Evolutionary conservation across 2,888 invertebrate species (phyloP), one percentile per base, ranked within the genome.

Genomic region (Drosophila prostipennis): DNA sequence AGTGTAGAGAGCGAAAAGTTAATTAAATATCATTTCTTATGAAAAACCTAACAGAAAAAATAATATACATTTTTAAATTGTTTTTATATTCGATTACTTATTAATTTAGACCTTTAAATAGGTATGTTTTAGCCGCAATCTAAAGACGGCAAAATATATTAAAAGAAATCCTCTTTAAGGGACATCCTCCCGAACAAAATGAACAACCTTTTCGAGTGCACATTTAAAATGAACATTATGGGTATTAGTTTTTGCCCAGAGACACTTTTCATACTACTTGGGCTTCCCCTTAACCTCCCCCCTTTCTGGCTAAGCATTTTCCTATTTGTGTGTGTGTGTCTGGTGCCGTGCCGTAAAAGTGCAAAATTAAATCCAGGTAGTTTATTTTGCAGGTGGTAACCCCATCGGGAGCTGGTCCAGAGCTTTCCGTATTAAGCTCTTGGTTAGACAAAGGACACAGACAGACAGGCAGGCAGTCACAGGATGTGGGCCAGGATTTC

Each of bases 351-450:
- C 67, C 67, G 78, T 76, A 78, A 78, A 84, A 78, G 79, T 84
- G 79, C 71, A 77, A 78, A 82, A 78, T 77, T 72, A 78, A 78
- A 87, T 81, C 77, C 79, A 77, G 74, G 75, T 82, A 79, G 76
- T 84, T 87, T 78, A 80, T 78, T 75, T 64, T 60, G 42, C 74
- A 79, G 84, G 70, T 76, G 59, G 64, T 37, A 60, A 40, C 56
- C 74, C 87, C 81, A 54, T 42, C 51, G 68, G 45, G 49, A 72
- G 59, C 67, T 55, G 58, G 56, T 61, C 71, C 77, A 71, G 69
- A 86, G 78, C 72, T 75, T 60, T 70, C 43, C 45, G 39, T 19
- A 70, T 69, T 82, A 82, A 82, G 81, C 87, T 78, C 67, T 70
- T 51, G 40, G 61, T 43, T 51, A 79, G 77, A 79, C 71, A 82